Conservation (phyloP, 2,888 invertebrate genomes). For the Brachycybe producta region DNA sequence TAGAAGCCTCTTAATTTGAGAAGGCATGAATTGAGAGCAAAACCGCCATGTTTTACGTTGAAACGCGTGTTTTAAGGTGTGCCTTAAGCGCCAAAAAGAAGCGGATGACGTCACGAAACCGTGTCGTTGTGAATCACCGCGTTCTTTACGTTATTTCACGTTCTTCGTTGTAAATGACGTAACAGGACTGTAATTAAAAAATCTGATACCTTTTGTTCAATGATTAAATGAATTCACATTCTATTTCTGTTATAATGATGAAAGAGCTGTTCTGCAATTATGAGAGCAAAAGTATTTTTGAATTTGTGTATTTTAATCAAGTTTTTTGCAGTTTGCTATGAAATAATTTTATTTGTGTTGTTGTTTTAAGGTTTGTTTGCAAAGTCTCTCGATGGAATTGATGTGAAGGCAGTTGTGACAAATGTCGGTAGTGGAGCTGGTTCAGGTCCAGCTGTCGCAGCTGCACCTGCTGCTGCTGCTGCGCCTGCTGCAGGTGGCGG, state of each 20-base stretch:
- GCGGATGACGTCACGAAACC: too few species aligned
- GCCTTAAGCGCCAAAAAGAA: too few species aligned
- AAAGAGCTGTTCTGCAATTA: conserved; percentile 14
- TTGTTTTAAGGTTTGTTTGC: conserved; percentile 56
- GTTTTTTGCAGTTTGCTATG: background rate
- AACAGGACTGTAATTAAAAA: too few species aligned
- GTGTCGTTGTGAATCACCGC: too few species aligned
- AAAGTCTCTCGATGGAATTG: conserved; percentile 87
- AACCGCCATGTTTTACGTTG: too few species aligned
- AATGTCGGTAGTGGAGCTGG: conserved; percentile 87
- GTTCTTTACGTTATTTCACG: too few species aligned
- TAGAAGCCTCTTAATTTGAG: background rate
- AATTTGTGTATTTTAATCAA: background rate
- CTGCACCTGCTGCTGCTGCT: conserved; percentile 39
- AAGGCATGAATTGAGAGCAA: background rate
- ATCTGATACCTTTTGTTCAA: too few species aligned
- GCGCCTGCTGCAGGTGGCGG: conserved; percentile 30
- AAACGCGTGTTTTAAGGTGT: too few species aligned
- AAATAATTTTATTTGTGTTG: background rate
- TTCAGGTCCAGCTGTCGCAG: conserved; percentile 52
- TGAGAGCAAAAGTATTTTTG: conserved; percentile 3
- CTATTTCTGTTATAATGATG: too few species aligned
- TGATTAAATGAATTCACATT: too few species aligned
- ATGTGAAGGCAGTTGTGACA: conserved; percentile 82
- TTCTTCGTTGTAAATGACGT: too few species aligned